Conservation (phyloP, 1,140 invertebrate species). For the Cherax quadricarinatus region DNA sequence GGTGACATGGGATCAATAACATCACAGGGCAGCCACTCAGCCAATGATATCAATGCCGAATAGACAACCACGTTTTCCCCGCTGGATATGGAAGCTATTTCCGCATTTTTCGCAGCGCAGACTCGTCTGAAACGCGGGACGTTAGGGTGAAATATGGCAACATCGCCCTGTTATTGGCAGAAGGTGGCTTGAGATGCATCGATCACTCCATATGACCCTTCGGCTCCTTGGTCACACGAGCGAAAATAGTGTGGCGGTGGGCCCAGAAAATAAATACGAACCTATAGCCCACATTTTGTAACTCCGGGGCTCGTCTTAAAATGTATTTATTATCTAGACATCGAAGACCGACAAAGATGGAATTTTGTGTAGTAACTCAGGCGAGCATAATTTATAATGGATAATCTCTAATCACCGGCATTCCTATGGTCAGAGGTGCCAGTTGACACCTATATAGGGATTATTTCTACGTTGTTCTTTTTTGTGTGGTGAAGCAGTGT, state of each 20-base stretch:
- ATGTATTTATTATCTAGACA: slow-evolving; percentile 69
- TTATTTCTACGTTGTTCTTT: slow-evolving; percentile 9
- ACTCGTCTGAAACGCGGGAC: slow-evolving; percentile 57
- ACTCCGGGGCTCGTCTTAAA: slow-evolving; percentile 68
- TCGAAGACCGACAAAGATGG: slow-evolving; percentile 64
- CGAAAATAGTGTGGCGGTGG: slow-evolving; percentile 51
- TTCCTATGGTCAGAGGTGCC: slow-evolving; percentile 34
- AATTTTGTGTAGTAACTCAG: slow-evolving; percentile 66
- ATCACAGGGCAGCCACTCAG: background rate
- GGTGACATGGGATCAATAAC: background rate
- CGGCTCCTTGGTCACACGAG: slow-evolving; percentile 7
- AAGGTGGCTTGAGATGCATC: slow-evolving; percentile 70
- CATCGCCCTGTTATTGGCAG: slow-evolving; percentile 71
- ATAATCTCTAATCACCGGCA: slow-evolving; percentile 62
- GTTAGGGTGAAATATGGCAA: slow-evolving; percentile 70
- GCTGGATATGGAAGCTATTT: slow-evolving; percentile 51
- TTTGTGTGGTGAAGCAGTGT: background rate
- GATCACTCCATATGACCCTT: slow-evolving; percentile 66
- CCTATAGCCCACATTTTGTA: slow-evolving; percentile 64
- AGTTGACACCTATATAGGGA: slow-evolving; percentile 52
- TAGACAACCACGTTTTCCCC: background rate
- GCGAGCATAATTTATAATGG: slow-evolving; percentile 66
- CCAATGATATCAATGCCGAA: background rate
- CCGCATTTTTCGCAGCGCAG: slow-evolving; percentile 32
- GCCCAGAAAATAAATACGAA: slow-evolving; percentile 68